A percentile compares a stretch with the other conserved stretches of the same genome.
phyloP scores from a whole-genome alignment of 1,140 invertebrate species.

The Cydia pomonella region DNA sequence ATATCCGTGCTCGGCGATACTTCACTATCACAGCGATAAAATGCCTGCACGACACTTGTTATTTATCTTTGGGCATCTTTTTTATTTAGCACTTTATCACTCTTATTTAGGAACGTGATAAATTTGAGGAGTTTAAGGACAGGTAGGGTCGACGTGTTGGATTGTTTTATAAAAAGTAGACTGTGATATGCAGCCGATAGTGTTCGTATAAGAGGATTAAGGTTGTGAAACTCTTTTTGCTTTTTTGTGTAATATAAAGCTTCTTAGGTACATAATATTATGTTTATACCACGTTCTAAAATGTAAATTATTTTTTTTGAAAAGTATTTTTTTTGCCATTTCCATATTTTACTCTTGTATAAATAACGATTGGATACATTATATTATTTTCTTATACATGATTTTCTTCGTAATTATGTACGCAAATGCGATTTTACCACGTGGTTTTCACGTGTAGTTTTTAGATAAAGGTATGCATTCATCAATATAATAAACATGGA shows the following conservation, averaged over 20 bases:
- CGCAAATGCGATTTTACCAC: no score
- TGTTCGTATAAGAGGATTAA: slow-evolving; percentile 17
- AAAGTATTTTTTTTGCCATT: no score
- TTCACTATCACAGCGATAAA: slow-evolving; percentile 68
- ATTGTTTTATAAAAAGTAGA: slow-evolving; percentile 8
- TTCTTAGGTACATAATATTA: no score
- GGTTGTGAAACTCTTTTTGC: not conserved
- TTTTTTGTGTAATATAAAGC: not conserved
- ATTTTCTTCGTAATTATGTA: no score
- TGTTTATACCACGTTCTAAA: no score
- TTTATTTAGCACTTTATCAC: slow-evolving; percentile 74
- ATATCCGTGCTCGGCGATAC: slow-evolving; percentile 66
- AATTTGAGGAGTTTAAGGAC: slow-evolving; percentile 40
- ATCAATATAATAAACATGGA: not conserved
- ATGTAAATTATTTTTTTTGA: no score
- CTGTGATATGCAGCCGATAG: not conserved
- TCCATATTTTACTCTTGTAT: no score
- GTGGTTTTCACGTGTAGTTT: no score
- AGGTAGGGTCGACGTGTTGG: slow-evolving; percentile 8
- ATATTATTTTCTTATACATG: no score
- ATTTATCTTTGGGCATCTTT: slow-evolving; percentile 69
- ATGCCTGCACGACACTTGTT: slow-evolving; percentile 46
- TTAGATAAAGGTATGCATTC: no score
- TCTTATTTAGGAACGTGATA: slow-evolving; percentile 73
- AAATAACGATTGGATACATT: no score